A percentile compares a stretch with the other conserved stretches of the same genome.
Conservation (phyloP, 2,888 invertebrate species). For the Muschampia plurimacula region DNA sequence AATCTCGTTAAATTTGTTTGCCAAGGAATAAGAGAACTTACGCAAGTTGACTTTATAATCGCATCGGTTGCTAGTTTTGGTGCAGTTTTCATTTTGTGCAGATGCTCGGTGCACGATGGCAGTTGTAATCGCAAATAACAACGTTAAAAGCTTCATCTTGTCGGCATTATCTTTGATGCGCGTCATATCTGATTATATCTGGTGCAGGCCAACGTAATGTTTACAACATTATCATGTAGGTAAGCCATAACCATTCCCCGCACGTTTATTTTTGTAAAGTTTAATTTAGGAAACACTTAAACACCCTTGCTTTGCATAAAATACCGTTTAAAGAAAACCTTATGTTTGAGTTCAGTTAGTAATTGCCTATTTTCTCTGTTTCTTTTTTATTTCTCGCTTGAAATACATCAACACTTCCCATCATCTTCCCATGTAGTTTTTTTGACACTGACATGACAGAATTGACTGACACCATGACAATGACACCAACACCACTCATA, state of each 20-base stretch:
- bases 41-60: slow-evolving; percentile 73
- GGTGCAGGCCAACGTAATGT: slow-evolving; percentile 17
- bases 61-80: slow-evolving; percentile 65
- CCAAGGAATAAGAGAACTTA: slow-evolving; percentile 66
- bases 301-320: background rate
- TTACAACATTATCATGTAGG: slow-evolving; percentile 34
- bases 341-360: background rate
- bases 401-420: too few relatives aligned
- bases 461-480: too few relatives aligned
- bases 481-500: too few relatives aligned
- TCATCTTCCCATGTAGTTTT: too few relatives aligned
- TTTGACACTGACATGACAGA: too few relatives aligned
- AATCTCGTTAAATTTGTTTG: slow-evolving; percentile 71
- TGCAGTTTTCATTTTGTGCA: slow-evolving; percentile 73
- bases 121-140: slow-evolving; percentile 66
- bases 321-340: background rate
- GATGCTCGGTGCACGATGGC: slow-evolving; percentile 57
- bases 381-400: too few relatives aligned
- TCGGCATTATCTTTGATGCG: slow-evolving; percentile 66
- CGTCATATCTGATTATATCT: slow-evolving; percentile 46
- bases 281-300: slow-evolving; percentile 7
- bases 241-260: slow-evolving; percentile 27
- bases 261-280: background rate
- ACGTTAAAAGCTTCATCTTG: slow-evolving; percentile 75
- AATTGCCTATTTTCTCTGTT: background rate